phyloP scores from a whole-genome alignment of 1,140 invertebrate genomes.

The Leptinotarsa lineolata region DNA sequence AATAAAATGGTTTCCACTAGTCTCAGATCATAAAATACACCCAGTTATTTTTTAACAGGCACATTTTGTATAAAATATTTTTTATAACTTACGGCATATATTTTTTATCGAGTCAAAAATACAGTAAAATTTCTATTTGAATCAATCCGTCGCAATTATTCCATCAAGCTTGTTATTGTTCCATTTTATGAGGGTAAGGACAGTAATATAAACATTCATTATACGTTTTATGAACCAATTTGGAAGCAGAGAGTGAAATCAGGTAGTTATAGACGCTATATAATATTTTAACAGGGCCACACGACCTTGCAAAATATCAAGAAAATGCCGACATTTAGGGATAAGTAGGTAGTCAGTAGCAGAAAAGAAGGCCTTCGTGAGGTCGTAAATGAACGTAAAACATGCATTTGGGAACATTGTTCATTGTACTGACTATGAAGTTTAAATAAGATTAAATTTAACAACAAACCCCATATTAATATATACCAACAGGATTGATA shows the following conservation, averaged over 20 bases:
- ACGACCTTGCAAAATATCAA: slow-evolving; percentile 3
- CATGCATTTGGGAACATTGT: no score
- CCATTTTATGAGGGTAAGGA: neutral
- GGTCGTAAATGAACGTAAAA: neutral
- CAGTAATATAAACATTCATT: slow-evolving; percentile 4
- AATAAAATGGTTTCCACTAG: no score
- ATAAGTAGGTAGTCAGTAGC: slow-evolving; percentile 1
- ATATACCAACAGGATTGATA: no score
- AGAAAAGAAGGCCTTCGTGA: neutral
- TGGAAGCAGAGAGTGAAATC: neutral
- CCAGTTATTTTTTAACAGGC: no score
- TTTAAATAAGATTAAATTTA: no score
- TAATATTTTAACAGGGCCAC: neutral
- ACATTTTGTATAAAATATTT: no score
- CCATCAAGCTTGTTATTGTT: slow-evolving; percentile 1
- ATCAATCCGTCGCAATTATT: slow-evolving; percentile 6
- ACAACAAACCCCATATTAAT: no score
- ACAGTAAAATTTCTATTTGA: neutral
- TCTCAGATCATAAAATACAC: no score
- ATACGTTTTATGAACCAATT: slow-evolving; percentile 14
- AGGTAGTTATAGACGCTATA: neutral
- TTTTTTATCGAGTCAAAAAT: neutral
- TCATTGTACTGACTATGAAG: no score
- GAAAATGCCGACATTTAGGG: neutral
- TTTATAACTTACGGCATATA: neutral